Evolutionary conservation across 2,888 invertebrate genomes (phyloP), one percentile per base, ranked within the genome.

Genomic region (Zonitis immaculata): DNA sequence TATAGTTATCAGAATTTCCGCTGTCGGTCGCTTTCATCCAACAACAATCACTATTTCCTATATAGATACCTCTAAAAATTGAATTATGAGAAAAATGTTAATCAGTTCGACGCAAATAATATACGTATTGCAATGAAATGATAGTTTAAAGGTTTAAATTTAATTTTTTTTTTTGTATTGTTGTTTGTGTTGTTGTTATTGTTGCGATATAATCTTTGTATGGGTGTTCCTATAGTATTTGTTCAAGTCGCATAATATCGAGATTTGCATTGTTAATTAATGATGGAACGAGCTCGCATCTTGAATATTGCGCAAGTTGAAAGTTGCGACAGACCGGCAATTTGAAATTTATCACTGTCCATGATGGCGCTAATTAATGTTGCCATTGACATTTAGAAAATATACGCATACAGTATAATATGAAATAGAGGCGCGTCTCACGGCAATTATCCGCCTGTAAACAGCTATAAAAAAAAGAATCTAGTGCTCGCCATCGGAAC

Each of bases 381-480:
- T 45, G 45, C 45, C 45, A 45, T 45, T 45, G 45, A 45, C 45
- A 45, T 45, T 45, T 45, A 27, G 28, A 45, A 39, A 28, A 45
- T 30, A 30, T 28, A 20, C 30, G 28, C n/a, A n/a, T n/a, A n/a
- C n/a, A n/a, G n/a, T 25, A 45, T 16, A 28, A 45, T 44, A 44
- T 45, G 30, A 45, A 45, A 45, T 28, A 45, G 16, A 45, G 45
- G 45, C 45, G 45, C 45, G 45, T 45, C 45, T 27, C 45, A 39
- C 45, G 45, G 45, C 45, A 45, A 45, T 45, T 45, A 45, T 12
- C 45, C 30, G 45, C 45, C 27, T 45, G 45, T 45, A 45, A 45
- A 45, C 45, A 45, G 9, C 27, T 14, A 45, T 45, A 45, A 45
- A 45, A 45, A 22, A 45, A 45, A 45, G 28, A 22, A 28, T 28